Conservation (phyloP, 2,888 invertebrate species). For the Apotomis betuletana region DNA sequence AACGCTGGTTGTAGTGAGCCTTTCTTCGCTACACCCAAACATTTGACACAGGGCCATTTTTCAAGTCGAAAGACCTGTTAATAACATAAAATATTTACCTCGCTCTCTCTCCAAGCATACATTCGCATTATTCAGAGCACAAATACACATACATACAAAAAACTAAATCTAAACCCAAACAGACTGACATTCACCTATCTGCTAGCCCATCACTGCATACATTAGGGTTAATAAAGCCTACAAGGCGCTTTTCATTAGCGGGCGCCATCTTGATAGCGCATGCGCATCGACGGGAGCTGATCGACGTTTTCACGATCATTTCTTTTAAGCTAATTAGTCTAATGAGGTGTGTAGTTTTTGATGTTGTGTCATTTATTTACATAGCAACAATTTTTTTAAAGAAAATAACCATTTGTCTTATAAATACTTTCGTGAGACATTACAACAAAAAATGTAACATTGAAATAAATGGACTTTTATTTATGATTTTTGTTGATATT, state of each 20-base stretch:
- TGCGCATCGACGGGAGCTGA: slow-evolving; percentile 59
- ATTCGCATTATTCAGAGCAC: slow-evolving; percentile 12
- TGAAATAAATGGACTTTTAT: too few species aligned
- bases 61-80: too few species aligned
- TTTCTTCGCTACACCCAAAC: too few species aligned
- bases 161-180: slow-evolving; percentile 38
- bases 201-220: slow-evolving; percentile 68
- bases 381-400: not conserved
- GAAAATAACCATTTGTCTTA: not conserved
- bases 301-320: slow-evolving; percentile 63
- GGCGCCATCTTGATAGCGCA: slow-evolving; percentile 72
- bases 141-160: slow-evolving; percentile 33
- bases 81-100: not conserved
- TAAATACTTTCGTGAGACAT: too few species aligned
- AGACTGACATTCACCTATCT: slow-evolving; percentile 45
- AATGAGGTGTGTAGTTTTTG: slow-evolving; percentile 65
- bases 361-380: slow-evolving; percentile 15
- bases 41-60: too few species aligned
- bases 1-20: too few species aligned
- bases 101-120: not conserved
- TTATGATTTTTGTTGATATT: too few species aligned
- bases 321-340: slow-evolving; percentile 76
- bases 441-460: too few species aligned
- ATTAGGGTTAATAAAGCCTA: slow-evolving; percentile 81
- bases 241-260: slow-evolving; percentile 79